Evolutionary conservation across 2,113 vertebrate species (phyloP).

Genomic region (Chunga burmeisteri): DNA sequence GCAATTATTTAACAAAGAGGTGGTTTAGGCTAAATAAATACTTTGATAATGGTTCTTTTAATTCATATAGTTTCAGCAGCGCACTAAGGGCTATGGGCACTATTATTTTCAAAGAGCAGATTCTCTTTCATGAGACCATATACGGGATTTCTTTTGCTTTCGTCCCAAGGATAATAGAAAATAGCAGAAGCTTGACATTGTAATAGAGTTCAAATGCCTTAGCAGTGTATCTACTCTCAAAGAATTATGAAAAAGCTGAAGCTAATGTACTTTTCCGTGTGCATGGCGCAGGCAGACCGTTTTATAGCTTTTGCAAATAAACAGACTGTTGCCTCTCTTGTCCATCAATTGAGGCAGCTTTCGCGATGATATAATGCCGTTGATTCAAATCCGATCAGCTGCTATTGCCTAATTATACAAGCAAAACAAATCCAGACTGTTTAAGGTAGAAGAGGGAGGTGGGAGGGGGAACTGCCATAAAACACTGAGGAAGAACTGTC

Average conservation of each 20-base stretch:
- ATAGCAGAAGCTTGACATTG: slow-evolving; percentile 55
- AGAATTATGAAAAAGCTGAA: slow-evolving; percentile 45
- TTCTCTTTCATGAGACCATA: not conserved
- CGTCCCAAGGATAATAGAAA: slow-evolving; percentile 48
- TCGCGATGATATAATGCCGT: not conserved
- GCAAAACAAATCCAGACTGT: slow-evolving; percentile 67
- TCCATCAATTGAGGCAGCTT: slow-evolving; percentile 57
- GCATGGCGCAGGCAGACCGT: not conserved
- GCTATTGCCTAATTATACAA: slow-evolving; percentile 64
- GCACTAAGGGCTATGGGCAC: not conserved
- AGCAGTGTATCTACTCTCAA: slow-evolving; percentile 29
- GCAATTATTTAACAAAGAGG: slow-evolving; percentile 18
- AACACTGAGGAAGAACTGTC: slow-evolving; percentile 41
- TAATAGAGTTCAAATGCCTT: slow-evolving; percentile 65
- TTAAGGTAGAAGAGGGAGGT: slow-evolving; percentile 24
- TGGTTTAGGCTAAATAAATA: slow-evolving; percentile 25
- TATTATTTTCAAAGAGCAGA: not conserved
- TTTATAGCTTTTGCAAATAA: slow-evolving; percentile 46
- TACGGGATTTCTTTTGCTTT: slow-evolving; percentile 33
- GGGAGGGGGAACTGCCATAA: slow-evolving; percentile 17
- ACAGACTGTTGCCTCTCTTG: slow-evolving; percentile 58
- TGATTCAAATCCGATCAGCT: slow-evolving; percentile 52
- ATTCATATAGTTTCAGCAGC: not conserved
- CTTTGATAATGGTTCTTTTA: slow-evolving; percentile 17
- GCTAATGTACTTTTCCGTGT: slow-evolving; percentile 28